A percentile compares a stretch with the other conserved stretches of the same genome.
Evolutionary conservation across 2,888 invertebrate genomes (phyloP).

Genomic region (Halictus quadricinctus): DNA sequence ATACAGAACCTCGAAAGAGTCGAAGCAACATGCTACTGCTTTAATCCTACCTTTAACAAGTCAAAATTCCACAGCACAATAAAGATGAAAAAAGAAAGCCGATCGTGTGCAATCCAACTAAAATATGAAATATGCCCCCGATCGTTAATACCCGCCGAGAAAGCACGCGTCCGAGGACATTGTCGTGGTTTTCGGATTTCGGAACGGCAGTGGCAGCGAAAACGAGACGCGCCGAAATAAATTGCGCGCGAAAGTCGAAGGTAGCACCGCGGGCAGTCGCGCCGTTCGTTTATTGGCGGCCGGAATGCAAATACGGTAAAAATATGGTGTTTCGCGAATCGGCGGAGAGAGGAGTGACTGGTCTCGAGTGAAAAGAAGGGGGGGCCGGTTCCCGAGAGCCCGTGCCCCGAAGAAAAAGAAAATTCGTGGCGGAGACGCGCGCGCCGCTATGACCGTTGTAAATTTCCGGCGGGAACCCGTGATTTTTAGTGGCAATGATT

Average conservation of each 20-base stretch:
- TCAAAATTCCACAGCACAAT: neutral
- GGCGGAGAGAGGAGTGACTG: neutral
- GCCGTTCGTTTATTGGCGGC: constrained; percentile 30
- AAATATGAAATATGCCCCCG: neutral
- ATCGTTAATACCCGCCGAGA: neutral
- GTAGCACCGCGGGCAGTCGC: constrained; percentile 17
- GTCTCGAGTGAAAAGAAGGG: neutral
- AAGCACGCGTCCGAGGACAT: neutral
- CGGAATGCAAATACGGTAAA: constrained; percentile 50
- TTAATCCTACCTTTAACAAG: neutral
- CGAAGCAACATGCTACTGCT: no score
- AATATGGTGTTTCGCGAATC: constrained; percentile 38
- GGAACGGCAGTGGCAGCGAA: neutral
- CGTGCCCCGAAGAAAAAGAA: neutral
- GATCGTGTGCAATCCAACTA: neutral
- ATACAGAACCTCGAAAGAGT: no score
- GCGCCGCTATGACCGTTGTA: constrained; percentile 61
- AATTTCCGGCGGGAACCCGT: constrained; percentile 68
- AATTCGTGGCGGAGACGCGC: constrained; percentile 25
- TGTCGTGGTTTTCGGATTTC: neutral
- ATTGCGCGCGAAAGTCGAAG: constrained; percentile 5
- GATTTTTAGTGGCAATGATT: constrained; percentile 75
- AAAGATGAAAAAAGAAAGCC: neutral
- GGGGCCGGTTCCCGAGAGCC: neutral
- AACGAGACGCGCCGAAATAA: constrained; percentile 23